A percentile compares a stretch with the other conserved stretches of the same genome.
phyloP scores from a whole-genome alignment of 2,797 vertebrate species.

The Epinephelus coioides region DNA sequence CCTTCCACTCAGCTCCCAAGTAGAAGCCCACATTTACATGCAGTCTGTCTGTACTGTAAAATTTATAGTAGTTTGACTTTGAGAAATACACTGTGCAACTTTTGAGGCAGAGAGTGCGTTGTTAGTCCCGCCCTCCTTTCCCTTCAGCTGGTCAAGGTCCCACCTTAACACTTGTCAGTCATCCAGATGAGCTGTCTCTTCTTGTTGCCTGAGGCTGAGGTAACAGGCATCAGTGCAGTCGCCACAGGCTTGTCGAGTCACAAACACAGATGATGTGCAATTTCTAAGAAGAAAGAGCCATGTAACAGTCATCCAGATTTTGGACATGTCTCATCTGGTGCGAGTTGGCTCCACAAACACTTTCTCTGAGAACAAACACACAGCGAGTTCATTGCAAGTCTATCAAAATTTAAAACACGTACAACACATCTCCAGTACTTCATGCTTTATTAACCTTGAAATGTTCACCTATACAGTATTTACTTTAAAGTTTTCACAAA shows the following conservation, averaged over 20 bases:
- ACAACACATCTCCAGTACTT: not conserved
- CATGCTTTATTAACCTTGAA: not conserved
- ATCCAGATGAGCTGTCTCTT: slow-evolving; percentile 13
- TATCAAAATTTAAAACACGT: not conserved
- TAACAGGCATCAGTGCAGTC: slow-evolving; percentile 15
- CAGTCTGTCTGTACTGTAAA: slow-evolving; percentile 32
- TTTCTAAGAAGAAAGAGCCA: not conserved
- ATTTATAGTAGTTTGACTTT: slow-evolving; percentile 35
- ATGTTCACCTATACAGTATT: not conserved
- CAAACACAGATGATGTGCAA: not conserved
- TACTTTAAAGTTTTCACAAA: too few relatives aligned
- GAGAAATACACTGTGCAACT: slow-evolving; percentile 5
- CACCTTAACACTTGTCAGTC: slow-evolving; percentile 35
- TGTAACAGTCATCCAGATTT: not conserved
- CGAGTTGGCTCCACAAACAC: not conserved
- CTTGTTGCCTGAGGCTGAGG: slow-evolving; percentile 27
- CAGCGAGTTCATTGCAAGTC: not conserved
- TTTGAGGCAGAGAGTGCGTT: slow-evolving; percentile 17
- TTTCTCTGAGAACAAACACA: not conserved
- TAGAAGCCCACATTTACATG: slow-evolving; percentile 35
- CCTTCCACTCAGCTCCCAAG: slow-evolving; percentile 55
- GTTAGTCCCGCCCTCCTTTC: not conserved
- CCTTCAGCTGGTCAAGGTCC: slow-evolving; percentile 30
- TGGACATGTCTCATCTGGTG: slow-evolving; percentile 10
- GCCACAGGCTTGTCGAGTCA: not conserved